Conservation (phyloP, 2,888 invertebrate species). For the Euplagia quadripunctaria region DNA sequence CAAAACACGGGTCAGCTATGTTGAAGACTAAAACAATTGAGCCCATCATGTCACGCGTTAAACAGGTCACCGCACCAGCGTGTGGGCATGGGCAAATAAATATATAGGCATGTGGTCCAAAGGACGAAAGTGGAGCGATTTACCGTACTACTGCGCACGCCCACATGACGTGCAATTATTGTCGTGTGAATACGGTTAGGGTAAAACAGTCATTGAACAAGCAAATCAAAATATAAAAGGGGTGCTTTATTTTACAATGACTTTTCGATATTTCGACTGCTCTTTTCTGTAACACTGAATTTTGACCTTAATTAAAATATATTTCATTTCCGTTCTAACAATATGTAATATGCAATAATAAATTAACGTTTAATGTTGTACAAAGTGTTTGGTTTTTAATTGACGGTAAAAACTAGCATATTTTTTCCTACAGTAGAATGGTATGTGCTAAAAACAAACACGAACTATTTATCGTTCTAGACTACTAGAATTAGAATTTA, state of each 20-base stretch:
- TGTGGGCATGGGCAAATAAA: conserved; percentile 53
- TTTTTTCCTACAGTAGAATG: too few species aligned
- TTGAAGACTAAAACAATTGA: conserved; percentile 69
- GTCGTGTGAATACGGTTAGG: not conserved
- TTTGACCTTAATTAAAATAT: not conserved
- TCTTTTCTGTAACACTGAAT: not conserved
- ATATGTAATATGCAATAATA: too few species aligned
- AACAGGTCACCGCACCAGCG: conserved; percentile 63
- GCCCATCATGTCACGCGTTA: conserved; percentile 54
- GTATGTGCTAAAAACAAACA: too few species aligned
- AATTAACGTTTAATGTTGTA: too few species aligned
- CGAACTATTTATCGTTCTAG: too few species aligned
- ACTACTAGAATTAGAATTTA: too few species aligned
- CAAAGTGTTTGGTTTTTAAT: too few species aligned
- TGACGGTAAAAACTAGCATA: too few species aligned
- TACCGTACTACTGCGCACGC: conserved; percentile 41
- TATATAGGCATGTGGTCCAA: conserved; percentile 53
- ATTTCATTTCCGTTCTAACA: not conserved
- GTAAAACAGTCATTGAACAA: not conserved
- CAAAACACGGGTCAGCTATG: conserved; percentile 68
- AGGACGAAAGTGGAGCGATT: conserved; percentile 60
- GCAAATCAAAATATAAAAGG: not conserved
- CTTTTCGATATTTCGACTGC: too few species aligned
- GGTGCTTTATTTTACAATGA: not conserved
- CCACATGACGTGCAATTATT: not conserved